Conservation (phyloP, 2,888 invertebrate genomes). For the Linyphia triangularis region DNA sequence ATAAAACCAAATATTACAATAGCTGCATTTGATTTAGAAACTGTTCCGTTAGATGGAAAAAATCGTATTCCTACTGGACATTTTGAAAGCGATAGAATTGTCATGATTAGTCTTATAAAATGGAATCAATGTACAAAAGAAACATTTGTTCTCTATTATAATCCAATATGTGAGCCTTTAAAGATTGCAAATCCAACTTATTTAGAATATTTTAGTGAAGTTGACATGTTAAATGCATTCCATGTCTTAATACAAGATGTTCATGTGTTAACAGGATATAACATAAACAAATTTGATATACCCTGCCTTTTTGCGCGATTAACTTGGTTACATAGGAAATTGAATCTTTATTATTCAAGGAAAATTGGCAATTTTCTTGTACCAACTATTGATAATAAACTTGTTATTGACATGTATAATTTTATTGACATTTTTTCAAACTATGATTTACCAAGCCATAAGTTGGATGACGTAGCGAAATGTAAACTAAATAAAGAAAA, state of each 20-base stretch:
- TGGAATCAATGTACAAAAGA: no score
- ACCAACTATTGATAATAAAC: slow-evolving; percentile 20
- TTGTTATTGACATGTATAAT: slow-evolving; percentile 42
- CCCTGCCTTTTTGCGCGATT: slow-evolving; percentile 28
- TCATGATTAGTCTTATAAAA: slow-evolving; percentile 58
- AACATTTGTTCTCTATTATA: no score
- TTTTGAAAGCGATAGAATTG: slow-evolving; percentile 21
- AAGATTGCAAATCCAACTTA: no score
- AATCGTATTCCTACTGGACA: slow-evolving; percentile 40
- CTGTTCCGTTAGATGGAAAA: slow-evolving; percentile 35
- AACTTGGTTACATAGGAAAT: not conserved
- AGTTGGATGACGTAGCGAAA: slow-evolving; percentile 40
- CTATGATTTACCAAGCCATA: slow-evolving; percentile 54
- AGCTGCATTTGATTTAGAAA: slow-evolving; percentile 49
- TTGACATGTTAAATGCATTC: no score
- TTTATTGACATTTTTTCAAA: slow-evolving; percentile 44
- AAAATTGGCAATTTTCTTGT: slow-evolving; percentile 25
- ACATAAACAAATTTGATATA: slow-evolving; percentile 51
- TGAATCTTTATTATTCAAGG: slow-evolving; percentile 9
- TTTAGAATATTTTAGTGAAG: no score
- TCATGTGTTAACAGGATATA: slow-evolving; percentile 48
- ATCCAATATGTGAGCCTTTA: no score
- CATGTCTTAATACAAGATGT: slow-evolving; percentile 3
- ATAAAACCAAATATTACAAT: slow-evolving; percentile 19
- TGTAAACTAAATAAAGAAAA: slow-evolving; percentile 9